These are phyloP conservation scores for Pelmatolapia mariae DNA, from an alignment of 2,113 vertebrate genomes.

Conservation along the genomic window DNA sequence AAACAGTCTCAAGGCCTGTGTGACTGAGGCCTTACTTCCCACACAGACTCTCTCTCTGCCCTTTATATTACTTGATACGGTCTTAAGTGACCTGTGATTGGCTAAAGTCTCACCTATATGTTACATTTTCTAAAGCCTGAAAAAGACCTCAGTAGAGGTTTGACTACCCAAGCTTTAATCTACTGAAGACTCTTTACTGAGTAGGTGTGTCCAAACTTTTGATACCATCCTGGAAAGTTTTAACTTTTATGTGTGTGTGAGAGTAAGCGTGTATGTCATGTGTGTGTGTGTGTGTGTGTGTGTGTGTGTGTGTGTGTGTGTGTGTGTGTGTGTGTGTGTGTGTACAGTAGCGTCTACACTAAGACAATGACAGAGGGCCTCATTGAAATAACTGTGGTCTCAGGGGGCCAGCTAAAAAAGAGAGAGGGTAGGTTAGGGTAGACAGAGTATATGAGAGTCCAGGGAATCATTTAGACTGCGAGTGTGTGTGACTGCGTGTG, in stretches of 20 bases:
- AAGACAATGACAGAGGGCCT: conserved; percentile 65
- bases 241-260: background rate
- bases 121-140: background rate
- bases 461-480: conserved; percentile 61
- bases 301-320: background rate
- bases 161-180: background rate
- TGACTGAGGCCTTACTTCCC: background rate
- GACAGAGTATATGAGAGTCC: conserved; percentile 59
- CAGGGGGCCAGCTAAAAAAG: conserved; percentile 58
- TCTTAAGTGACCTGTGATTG: background rate
- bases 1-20: background rate
- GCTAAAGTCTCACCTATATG: background rate
- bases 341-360: conserved; percentile 32
- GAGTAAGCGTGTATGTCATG: background rate
- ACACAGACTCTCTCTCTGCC: background rate
- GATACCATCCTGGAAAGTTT: background rate
- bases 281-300: background rate
- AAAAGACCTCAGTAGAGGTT: background rate
- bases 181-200: background rate
- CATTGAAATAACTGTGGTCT: conserved; percentile 64
- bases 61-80: background rate
- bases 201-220: background rate
- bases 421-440: conserved; percentile 51
- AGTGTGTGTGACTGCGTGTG: conserved; percentile 15
- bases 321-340: conserved; percentile 4